Conservation (phyloP, 2,113 vertebrate genomes). For the Aythya baeri region DNA sequence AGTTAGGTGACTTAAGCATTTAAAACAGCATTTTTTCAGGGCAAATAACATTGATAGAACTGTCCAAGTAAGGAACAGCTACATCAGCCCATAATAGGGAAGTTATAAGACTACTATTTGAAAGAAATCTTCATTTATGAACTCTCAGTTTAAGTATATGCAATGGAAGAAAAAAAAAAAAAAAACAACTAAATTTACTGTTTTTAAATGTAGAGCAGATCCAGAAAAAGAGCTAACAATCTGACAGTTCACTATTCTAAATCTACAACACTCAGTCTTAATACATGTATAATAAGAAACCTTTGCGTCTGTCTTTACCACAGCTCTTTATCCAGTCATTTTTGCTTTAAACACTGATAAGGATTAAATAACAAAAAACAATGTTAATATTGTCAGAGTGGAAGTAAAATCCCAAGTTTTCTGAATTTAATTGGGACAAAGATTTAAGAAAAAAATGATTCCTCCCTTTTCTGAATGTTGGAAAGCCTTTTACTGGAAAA, state of each 20-base stretch:
- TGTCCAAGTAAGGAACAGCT: background rate
- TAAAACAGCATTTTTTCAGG: background rate
- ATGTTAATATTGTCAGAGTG: background rate
- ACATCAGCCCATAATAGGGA: accelerated
- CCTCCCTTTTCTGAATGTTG: background rate
- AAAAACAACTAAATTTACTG: background rate
- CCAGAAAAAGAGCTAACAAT: background rate
- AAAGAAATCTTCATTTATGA: background rate
- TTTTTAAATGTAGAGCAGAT: background rate
- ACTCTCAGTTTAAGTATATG: background rate
- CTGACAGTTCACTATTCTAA: background rate
- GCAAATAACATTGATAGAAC: background rate
- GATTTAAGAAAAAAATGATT: background rate
- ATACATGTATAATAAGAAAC: too few relatives aligned
- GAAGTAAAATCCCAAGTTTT: background rate
- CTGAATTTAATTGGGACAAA: background rate
- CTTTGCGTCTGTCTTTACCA: background rate
- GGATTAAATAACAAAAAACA: background rate
- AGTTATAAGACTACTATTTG: background rate
- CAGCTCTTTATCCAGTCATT: background rate
- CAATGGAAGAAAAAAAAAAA: background rate
- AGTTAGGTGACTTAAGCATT: background rate
- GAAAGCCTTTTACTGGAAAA: background rate
- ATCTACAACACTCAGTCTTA: background rate
- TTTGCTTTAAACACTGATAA: background rate